Evolutionary conservation across 1,140 invertebrate genomes (phyloP).

Genomic region (Penaeus chinensis): DNA sequence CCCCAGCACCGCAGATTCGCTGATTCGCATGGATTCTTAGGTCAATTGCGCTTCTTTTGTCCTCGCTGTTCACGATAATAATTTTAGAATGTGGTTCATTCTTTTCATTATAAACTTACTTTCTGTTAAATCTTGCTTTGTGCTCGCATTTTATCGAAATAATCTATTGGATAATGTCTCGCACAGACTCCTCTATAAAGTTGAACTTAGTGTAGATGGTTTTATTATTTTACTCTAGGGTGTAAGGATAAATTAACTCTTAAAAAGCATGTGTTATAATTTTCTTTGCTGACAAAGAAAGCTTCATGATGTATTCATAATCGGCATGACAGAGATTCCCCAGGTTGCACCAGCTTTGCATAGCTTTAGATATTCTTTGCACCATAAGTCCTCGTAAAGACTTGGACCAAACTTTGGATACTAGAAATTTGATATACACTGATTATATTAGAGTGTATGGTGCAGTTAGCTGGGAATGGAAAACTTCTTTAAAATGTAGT

Average conservation of each 20-base stretch:
- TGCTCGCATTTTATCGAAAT: background rate
- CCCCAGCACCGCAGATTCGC: constrained; percentile 24
- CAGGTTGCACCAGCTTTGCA: constrained; percentile 38
- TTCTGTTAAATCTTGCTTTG: constrained; percentile 3
- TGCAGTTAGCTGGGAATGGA: constrained; percentile 17
- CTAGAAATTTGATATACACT: constrained; percentile 22
- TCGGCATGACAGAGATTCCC: constrained; percentile 26
- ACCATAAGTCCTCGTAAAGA: constrained; percentile 22
- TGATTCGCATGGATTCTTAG: constrained; percentile 41
- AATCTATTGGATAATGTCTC: no score
- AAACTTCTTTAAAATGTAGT: background rate
- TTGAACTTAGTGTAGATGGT: no score
- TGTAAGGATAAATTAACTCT: no score
- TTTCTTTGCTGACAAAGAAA: constrained; percentile 21
- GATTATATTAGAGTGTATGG: constrained; percentile 2
- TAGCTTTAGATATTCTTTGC: constrained; percentile 33
- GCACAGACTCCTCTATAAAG: no score
- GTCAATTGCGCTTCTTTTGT: constrained; percentile 44
- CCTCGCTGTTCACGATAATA: constrained; percentile 2
- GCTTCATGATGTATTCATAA: constrained; percentile 15
- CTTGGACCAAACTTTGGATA: background rate
- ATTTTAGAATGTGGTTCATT: constrained; percentile 1
- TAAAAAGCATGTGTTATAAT: background rate
- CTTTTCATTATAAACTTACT: background rate
- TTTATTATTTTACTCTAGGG: no score